Conservation (phyloP, 2,113 vertebrate genomes). For the Neofelis nebulosa region DNA sequence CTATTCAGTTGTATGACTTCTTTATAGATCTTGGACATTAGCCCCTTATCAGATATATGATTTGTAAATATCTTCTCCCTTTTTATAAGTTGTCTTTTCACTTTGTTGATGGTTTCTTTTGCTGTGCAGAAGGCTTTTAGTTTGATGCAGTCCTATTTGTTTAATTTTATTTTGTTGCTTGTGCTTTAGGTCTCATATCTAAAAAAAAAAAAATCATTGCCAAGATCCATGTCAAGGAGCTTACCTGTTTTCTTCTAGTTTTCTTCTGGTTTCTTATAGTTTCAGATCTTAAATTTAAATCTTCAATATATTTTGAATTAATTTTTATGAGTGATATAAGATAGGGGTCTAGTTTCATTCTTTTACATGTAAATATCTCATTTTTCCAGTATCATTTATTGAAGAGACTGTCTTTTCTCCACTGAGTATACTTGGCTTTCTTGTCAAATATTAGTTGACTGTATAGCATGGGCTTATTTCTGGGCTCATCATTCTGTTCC, state of each 20-base stretch:
- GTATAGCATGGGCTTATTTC: not conserved
- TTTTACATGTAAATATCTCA: not conserved
- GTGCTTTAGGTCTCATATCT: not conserved
- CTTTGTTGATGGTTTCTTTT: not conserved
- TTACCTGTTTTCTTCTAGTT: not conserved
- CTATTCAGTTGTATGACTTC: not conserved
- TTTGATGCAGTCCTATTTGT: not conserved
- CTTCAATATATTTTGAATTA: not conserved
- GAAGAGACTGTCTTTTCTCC: not conserved
- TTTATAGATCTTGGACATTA: not conserved
- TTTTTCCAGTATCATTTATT: not conserved
- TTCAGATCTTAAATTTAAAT: not conserved
- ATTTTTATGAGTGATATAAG: not conserved
- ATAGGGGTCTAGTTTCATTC: not conserved
- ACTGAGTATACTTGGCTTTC: not conserved
- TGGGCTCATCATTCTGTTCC: not conserved
- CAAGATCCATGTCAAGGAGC: not conserved
- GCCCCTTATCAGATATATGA: not conserved
- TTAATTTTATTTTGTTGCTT: not conserved
- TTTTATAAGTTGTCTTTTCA: not conserved
- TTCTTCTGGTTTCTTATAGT: not conserved
- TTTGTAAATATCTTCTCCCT: not conserved
- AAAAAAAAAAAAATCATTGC: not conserved
- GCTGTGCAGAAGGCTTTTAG: not conserved
- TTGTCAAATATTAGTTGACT: not conserved